Evolutionary conservation across 1,140 invertebrate species (phyloP).

Genomic region (Tetramorium simillimum): DNA sequence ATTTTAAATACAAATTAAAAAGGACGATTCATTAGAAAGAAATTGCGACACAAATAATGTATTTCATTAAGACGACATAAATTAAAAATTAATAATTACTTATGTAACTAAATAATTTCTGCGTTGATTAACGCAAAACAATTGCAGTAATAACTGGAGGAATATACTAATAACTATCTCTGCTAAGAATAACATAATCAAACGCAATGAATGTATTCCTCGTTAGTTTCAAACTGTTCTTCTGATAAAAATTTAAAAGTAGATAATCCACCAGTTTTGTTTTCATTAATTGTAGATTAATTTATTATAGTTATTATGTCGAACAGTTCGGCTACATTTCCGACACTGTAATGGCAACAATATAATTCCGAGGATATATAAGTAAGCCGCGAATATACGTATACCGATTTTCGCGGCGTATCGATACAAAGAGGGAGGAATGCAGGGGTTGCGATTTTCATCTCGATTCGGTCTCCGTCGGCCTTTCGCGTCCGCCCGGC

Average conservation of each 20-base stretch:
- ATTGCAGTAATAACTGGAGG: background rate
- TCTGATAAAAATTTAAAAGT: background rate
- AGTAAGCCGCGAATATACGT: constrained; percentile 5
- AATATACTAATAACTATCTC: background rate
- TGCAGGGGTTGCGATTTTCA: constrained; percentile 57
- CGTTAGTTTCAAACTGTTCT: background rate
- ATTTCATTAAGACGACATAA: background rate
- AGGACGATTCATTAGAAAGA: background rate
- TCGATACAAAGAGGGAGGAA: constrained; percentile 37
- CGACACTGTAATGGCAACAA: background rate
- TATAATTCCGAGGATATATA: constrained; percentile 17
- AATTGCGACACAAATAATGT: background rate
- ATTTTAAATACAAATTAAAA: background rate
- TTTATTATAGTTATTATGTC: background rate
- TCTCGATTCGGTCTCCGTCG: constrained; percentile 47
- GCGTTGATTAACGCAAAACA: background rate
- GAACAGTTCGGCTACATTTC: background rate
- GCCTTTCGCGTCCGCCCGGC: background rate
- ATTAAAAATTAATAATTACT: background rate
- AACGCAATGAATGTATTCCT: background rate
- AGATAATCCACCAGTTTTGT: background rate
- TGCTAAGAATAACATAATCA: background rate
- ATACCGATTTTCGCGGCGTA: constrained; percentile 26
- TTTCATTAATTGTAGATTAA: background rate
- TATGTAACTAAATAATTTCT: background rate